Evolutionary conservation across 2,888 invertebrate genomes (phyloP), one percentile per base, ranked within the genome.

Genomic region (Orthonevra nobilis): DNA sequence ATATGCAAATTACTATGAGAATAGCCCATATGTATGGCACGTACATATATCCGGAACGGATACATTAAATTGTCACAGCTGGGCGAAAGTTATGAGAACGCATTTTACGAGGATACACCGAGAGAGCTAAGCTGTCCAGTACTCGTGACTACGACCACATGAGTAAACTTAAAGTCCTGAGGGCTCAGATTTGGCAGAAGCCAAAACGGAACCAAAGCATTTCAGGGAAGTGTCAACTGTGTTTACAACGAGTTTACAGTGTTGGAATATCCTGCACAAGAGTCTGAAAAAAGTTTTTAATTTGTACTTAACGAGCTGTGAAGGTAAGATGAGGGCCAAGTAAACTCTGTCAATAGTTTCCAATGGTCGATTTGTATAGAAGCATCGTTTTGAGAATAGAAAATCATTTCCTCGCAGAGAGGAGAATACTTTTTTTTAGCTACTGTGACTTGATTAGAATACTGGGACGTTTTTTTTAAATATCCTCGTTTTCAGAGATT

Each of bases 31-130:
- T 60, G 50, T n/a, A n/a, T n/a, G n/a, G n/a, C n/a, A n/a, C n/a
- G n/a, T 17, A 40, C 30, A 61, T 20, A 68, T 30, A 40, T 66
- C 58, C 60, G 52, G 30, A 60, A 44, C 23, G 64, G 52, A 64
- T 70, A 44, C 72, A 72, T 77, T 77, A 64, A 77, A 66, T 60
- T 72, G 72, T 77, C 46, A 60, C 77, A 72, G 46, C 64, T 77
- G 72, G n/a, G 64, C 15, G 23, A 48, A 60, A 70, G 70, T 70
- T 77, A 40, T 60, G 26, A 58, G 15, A 32, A 50, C 32, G 38
- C 23, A 61, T 36, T 60, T 44, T 15, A 2, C 12, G 28, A 20
- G 23, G 42, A 56, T 14, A 3, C n/a, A 20, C n/a, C 15, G 17
- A 5, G 10, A 14, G 15, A 10, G 23, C 28, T 5, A 17, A 28